These are phyloP conservation scores for Achlya flavicornis DNA, from an alignment of 2,888 invertebrate species.

Conservation along the genomic window DNA sequence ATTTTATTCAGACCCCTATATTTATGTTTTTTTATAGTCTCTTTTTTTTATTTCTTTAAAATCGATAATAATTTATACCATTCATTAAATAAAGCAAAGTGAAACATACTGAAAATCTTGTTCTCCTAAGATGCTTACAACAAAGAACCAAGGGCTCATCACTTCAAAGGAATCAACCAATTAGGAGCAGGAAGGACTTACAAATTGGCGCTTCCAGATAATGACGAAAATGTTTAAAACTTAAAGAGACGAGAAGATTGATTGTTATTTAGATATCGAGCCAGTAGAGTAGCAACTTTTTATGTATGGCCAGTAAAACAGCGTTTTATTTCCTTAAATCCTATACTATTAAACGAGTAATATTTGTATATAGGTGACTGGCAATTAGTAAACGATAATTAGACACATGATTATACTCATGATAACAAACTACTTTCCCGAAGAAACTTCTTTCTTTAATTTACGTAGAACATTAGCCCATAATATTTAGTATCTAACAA, in stretches of 20 bases:
- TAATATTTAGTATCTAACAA: too few species aligned
- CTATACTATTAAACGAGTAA: too few species aligned
- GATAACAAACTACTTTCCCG: too few species aligned
- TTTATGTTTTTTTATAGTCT: too few species aligned
- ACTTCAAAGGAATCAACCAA: slow-evolving; percentile 14
- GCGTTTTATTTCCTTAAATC: not conserved
- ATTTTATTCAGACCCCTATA: too few species aligned
- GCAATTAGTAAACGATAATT: too few species aligned
- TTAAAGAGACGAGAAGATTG: slow-evolving; percentile 16
- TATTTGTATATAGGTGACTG: too few species aligned
- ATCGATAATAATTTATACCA: too few species aligned
- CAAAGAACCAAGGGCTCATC: not conserved
- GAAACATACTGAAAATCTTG: slow-evolving; percentile 2
- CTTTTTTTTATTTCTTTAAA: too few species aligned
- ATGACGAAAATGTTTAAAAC: slow-evolving; percentile 12
- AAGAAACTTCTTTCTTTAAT: too few species aligned
- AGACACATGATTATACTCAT: too few species aligned
- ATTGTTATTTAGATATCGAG: slow-evolving; percentile 19
- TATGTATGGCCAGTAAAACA: slow-evolving; percentile 2
- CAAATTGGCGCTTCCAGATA: slow-evolving; percentile 5
- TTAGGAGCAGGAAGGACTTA: slow-evolving; percentile 12
- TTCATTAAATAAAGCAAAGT: not conserved
- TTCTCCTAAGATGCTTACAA: not conserved
- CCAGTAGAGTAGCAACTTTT: slow-evolving; percentile 13
- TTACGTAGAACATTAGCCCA: too few species aligned